Evolutionary conservation across 2,113 vertebrate species (phyloP).

Genomic region (Tretioscincus oriximinensis): DNA sequence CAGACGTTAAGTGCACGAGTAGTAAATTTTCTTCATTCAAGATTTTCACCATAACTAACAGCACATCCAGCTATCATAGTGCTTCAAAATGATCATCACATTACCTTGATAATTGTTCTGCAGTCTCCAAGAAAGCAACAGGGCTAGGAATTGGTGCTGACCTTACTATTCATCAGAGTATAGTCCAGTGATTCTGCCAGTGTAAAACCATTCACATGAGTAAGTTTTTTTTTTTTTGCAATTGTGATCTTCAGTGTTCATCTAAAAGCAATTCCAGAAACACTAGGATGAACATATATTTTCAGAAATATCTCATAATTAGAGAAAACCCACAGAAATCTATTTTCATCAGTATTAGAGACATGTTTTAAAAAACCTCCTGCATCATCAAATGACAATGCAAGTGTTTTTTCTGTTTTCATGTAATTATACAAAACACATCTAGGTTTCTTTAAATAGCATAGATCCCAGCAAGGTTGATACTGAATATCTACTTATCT

Average conservation of each 20-base stretch:
- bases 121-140: too few species aligned
- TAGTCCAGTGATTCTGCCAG: too few species aligned
- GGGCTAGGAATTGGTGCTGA: too few species aligned
- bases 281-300: background rate
- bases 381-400: background rate
- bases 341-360: background rate
- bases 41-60: background rate
- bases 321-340: background rate
- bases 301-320: background rate
- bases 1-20: background rate
- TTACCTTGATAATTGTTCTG: too few species aligned
- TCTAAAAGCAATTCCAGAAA: conserved; percentile 14
- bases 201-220: too few species aligned
- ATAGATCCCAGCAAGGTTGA: too few species aligned
- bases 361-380: background rate
- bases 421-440: background rate
- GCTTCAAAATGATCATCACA: too few species aligned
- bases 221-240: too few species aligned
- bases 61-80: too few species aligned
- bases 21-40: background rate
- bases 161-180: too few species aligned
- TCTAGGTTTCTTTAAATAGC: background rate
- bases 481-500: too few species aligned
- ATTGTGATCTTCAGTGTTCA: background rate
- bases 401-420: background rate